Conservation (phyloP, 2,797 vertebrate species). For the Pteropus rufus region DNA sequence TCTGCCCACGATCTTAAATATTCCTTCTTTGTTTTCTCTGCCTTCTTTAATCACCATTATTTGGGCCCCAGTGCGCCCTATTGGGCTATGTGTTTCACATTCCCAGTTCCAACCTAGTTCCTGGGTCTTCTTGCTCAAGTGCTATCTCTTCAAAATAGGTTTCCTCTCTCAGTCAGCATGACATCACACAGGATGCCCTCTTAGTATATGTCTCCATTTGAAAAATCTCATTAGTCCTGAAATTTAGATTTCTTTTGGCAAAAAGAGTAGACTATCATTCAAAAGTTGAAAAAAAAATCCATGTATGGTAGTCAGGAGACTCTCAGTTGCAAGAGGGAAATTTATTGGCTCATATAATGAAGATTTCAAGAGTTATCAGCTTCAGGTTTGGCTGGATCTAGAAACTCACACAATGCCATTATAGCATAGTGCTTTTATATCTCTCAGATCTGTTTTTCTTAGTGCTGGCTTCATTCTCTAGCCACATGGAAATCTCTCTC, state of each 20-base stretch:
- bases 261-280: background rate
- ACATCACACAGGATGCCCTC: background rate
- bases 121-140: background rate
- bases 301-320: background rate
- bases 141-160: background rate
- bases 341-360: background rate
- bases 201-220: background rate
- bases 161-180: background rate
- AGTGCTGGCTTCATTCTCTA: background rate
- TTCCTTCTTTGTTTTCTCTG: background rate
- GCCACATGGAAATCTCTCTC: background rate
- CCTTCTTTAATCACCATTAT: background rate
- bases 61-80: background rate
- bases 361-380: background rate
- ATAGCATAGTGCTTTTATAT: background rate
- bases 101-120: background rate
- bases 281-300: background rate
- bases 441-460: background rate
- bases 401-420: background rate
- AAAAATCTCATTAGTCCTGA: background rate
- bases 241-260: background rate
- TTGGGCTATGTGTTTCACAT: background rate
- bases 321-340: background rate
- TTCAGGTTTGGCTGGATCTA: background rate
- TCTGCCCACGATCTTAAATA: background rate